phyloP scores from a whole-genome alignment of 2,888 invertebrate genomes.

The Vesta saturnalis region DNA sequence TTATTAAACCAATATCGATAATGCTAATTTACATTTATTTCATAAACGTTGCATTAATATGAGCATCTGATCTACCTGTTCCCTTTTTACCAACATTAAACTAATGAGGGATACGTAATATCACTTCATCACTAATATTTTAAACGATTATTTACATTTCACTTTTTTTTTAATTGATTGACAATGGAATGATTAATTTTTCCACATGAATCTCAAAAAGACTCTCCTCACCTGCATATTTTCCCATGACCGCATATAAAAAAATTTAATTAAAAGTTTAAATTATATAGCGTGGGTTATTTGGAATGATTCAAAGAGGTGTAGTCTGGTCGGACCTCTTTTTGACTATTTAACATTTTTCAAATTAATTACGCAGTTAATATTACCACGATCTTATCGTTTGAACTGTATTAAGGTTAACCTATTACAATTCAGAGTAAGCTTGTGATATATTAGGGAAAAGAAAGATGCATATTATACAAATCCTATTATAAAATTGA shows the following conservation, averaged over 20 bases:
- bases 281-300: conserved; percentile 23
- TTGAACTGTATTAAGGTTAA: conserved; percentile 14
- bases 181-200: background rate
- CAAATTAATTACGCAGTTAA: conserved; percentile 28
- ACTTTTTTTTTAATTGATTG: background rate
- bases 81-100: too few relatives aligned
- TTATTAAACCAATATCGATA: too few relatives aligned
- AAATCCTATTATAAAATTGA: background rate
- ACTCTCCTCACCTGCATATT: conserved; percentile 9
- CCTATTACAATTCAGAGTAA: background rate
- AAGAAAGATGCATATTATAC: background rate
- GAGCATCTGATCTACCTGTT: too few relatives aligned
- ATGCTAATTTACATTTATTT: too few relatives aligned
- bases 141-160: background rate
- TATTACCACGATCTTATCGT: conserved; percentile 24
- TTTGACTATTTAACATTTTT: conserved; percentile 24
- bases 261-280: conserved; percentile 21
- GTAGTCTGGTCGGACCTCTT: conserved; percentile 15
- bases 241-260: conserved; percentile 9
- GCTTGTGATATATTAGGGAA: background rate
- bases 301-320: conserved; percentile 21
- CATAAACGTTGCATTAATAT: too few relatives aligned
- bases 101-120: too few relatives aligned
- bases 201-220: background rate
- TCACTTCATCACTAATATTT: too few relatives aligned